Evolutionary conservation across 2,888 invertebrate genomes (phyloP).

Genomic region (Melipona beecheii): DNA sequence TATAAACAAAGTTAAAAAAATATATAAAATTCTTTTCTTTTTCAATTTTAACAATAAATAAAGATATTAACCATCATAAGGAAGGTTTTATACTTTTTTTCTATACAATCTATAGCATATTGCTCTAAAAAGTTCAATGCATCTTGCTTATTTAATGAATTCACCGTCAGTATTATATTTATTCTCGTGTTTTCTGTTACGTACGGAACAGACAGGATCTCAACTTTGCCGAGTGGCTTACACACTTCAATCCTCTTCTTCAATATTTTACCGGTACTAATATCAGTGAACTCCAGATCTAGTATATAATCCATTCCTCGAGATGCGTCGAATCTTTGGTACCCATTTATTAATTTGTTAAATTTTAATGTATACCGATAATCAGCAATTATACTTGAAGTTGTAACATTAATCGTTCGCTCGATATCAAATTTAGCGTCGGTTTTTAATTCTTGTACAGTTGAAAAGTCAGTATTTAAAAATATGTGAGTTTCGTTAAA

Average conservation of each 20-base stretch:
- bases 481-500: slow-evolving; percentile 94
- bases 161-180: slow-evolving; percentile 90
- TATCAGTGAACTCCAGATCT: slow-evolving; percentile 88
- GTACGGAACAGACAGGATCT: slow-evolving; percentile 96
- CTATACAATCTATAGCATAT: slow-evolving; percentile 90
- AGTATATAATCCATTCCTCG: slow-evolving; percentile 94
- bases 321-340: slow-evolving; percentile 91
- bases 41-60: slow-evolving; percentile 6
- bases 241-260: slow-evolving; percentile 91
- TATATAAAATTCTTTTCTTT: neutral
- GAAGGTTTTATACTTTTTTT: slow-evolving; percentile 91
- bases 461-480: slow-evolving; percentile 92
- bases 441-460: slow-evolving; percentile 87
- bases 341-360: slow-evolving; percentile 88
- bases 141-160: slow-evolving; percentile 85
- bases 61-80: slow-evolving; percentile 87
- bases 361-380: slow-evolving; percentile 86
- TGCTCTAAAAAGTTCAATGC: slow-evolving; percentile 89
- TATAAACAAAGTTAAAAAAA: neutral
- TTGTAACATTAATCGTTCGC: slow-evolving; percentile 85
- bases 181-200: slow-evolving; percentile 96
- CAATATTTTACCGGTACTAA: slow-evolving; percentile 83
- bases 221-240: slow-evolving; percentile 94
- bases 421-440: slow-evolving; percentile 90
- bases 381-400: slow-evolving; percentile 84